Conservation (phyloP, 2,888 invertebrate genomes). For the Acrobasis consociella region DNA sequence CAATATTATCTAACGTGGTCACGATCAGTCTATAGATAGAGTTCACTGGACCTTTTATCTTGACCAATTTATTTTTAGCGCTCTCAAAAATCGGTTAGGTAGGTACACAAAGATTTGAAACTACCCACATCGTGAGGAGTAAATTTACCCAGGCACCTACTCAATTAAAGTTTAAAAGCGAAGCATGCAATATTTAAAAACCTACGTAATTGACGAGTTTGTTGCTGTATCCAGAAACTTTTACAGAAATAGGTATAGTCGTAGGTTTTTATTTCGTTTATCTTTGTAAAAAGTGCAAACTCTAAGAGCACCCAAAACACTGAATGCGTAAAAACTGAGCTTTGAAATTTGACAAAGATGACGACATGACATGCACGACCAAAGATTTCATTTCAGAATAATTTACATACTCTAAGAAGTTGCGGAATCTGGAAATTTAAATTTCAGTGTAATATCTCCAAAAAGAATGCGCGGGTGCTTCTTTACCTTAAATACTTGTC, state of each 20-base stretch:
- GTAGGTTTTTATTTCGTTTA: neutral
- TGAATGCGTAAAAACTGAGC: constrained; percentile 15
- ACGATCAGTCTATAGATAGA: constrained; percentile 8
- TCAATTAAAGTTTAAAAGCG: neutral
- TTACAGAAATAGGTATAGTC: neutral
- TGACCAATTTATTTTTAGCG: neutral
- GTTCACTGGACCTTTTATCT: neutral
- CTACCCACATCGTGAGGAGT: neutral
- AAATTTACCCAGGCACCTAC: neutral
- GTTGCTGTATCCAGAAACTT: too few species aligned
- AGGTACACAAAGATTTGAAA: too few species aligned
- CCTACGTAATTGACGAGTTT: too few species aligned
- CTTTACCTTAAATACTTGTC: constrained; percentile 15
- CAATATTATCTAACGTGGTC: constrained; percentile 10
- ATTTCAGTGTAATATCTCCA: constrained; percentile 2
- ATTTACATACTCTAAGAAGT: constrained; percentile 8
- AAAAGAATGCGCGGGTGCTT: neutral
- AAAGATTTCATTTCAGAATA: constrained; percentile 8
- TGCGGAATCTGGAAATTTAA: constrained; percentile 17
- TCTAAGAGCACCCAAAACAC: neutral
- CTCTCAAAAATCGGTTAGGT: neutral
- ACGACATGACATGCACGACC: constrained; percentile 11
- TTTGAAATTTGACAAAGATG: neutral
- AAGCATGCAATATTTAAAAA: neutral
- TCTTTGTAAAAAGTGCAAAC: neutral